phyloP scores from a whole-genome alignment of 2,888 invertebrate species.

The Sarcophaga rosellei region DNA sequence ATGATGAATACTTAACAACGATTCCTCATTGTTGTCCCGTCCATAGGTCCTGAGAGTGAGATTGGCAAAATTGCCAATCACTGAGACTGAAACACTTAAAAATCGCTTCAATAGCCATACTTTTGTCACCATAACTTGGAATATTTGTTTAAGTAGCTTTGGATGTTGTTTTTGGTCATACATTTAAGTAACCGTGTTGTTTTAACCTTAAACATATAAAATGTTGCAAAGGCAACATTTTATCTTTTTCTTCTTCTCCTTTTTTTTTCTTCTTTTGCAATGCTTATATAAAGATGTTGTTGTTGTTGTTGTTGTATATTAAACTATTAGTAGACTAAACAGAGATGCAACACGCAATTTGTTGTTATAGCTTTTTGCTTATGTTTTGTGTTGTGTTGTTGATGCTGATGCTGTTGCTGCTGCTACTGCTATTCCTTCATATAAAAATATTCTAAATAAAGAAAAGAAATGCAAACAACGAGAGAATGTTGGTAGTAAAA shows the following conservation, averaged over 20 bases:
- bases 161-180: too few relatives aligned
- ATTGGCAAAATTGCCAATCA: too few relatives aligned
- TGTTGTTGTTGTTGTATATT: neutral
- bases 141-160: neutral
- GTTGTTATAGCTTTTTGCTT: neutral
- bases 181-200: conserved; percentile 4
- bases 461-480: neutral
- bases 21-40: too few relatives aligned
- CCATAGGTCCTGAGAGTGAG: too few relatives aligned
- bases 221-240: conserved; percentile 47
- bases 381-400: too few relatives aligned
- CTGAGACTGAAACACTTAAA: neutral
- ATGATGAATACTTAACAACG: too few relatives aligned
- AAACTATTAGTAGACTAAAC: conserved; percentile 5
- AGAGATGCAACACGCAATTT: conserved; percentile 30
- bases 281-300: neutral
- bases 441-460: conserved; percentile 27
- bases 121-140: conserved; percentile 26
- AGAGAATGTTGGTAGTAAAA: conserved; percentile 39
- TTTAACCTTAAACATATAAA: conserved; percentile 46
- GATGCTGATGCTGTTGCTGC: neutral
- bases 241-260: neutral
- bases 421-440: neutral
- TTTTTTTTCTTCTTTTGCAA: neutral
- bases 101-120: neutral